Evolutionary conservation across 2,797 vertebrate species (phyloP).

Genomic region (Emys orbicularis): DNA sequence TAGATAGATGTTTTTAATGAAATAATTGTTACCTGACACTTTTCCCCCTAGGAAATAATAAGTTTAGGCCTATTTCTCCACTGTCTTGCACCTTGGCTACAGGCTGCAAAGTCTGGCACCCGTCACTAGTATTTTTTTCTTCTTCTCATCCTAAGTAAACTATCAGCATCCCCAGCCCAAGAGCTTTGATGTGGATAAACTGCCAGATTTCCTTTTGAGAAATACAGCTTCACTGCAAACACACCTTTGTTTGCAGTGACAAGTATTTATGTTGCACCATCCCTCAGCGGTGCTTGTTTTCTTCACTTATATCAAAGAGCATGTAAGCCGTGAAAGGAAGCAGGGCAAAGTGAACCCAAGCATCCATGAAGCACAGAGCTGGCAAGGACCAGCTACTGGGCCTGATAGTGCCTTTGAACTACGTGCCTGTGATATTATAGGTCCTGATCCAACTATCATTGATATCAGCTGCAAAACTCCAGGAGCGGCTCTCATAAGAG

Average conservation of each 20-base stretch:
- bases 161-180: background rate
- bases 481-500: background rate
- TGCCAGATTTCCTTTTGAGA: background rate
- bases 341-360: background rate
- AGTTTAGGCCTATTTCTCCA: background rate
- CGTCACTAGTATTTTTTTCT: background rate
- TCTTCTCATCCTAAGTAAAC: background rate
- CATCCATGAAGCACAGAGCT: background rate
- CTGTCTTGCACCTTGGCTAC: background rate
- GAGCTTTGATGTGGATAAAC: background rate
- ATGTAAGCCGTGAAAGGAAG: background rate
- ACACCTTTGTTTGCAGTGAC: background rate
- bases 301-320: background rate
- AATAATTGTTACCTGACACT: conserved; percentile 9
- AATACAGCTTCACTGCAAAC: background rate
- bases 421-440: background rate
- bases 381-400: fast-evolving
- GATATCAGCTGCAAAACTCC: background rate
- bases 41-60: conserved; percentile 10
- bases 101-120: background rate
- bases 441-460: fast-evolving
- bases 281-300: background rate
- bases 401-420: background rate
- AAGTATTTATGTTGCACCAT: background rate
- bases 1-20: conserved; percentile 21